A percentile compares a stretch with the other conserved stretches of the same genome.
phyloP scores from a whole-genome alignment of 2,888 invertebrate genomes.

The Tenthredo mesomela region DNA sequence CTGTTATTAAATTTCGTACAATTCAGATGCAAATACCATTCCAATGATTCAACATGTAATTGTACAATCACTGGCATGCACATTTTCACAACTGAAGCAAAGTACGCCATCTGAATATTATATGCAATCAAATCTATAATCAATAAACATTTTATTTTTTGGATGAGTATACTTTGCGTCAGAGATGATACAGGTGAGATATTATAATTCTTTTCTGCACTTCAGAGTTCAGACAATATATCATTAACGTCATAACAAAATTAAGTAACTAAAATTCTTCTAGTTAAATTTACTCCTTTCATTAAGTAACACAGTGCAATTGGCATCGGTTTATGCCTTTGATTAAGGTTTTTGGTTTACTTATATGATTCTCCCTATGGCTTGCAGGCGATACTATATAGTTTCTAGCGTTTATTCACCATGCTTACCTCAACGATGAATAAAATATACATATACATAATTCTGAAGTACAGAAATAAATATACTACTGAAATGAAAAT shows the following conservation, averaged over 20 bases:
- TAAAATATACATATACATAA: slow-evolving; percentile 18
- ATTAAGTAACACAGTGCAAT: background rate
- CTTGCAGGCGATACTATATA: slow-evolving; percentile 31
- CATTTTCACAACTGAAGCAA: slow-evolving; percentile 21
- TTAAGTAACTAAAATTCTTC: background rate
- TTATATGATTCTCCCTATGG: background rate
- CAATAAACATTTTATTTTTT: background rate
- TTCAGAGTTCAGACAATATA: slow-evolving; percentile 58
- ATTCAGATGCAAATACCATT: slow-evolving; percentile 1
- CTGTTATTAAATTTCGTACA: slow-evolving; percentile 74
- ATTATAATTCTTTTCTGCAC: slow-evolving; percentile 60
- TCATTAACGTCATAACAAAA: slow-evolving; percentile 7
- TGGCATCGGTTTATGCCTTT: background rate
- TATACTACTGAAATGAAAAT: slow-evolving; percentile 30
- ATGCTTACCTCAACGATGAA: slow-evolving; percentile 48
- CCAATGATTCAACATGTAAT: slow-evolving; percentile 10
- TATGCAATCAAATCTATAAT: background rate
- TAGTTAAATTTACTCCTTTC: background rate
- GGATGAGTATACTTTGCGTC: slow-evolving; percentile 4
- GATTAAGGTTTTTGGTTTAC: background rate
- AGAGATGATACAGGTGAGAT: slow-evolving; percentile 45
- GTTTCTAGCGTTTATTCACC: slow-evolving; percentile 30
- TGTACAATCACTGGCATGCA: slow-evolving; percentile 47
- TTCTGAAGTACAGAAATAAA: slow-evolving; percentile 65
- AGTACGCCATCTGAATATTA: slow-evolving; percentile 3